Percentiles rank a stretch among this genome's conserved stretches.
Evolutionary conservation across 2,797 vertebrate genomes (phyloP).

Genomic region (Pseudochromis fuscus): DNA sequence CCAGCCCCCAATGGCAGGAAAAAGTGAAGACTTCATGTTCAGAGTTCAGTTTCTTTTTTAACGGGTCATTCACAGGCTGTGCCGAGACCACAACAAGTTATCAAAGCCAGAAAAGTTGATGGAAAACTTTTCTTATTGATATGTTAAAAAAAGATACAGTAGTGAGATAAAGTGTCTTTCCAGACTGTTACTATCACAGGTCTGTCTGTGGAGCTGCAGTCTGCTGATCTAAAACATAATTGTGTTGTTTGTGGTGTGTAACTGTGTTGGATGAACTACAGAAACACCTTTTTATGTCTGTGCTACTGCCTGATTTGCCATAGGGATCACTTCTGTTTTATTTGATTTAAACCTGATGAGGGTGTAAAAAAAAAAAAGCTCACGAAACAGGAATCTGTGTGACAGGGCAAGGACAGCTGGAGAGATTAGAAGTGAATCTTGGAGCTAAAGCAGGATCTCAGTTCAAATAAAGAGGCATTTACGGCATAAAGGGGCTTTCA

Average conservation of each 20-base stretch:
- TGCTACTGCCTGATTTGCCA: conserved; percentile 2
- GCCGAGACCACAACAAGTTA: neutral
- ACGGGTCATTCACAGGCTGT: conserved; percentile 11
- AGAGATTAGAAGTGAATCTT: conserved; percentile 17
- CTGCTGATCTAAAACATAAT: too few relatives aligned
- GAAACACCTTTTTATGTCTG: neutral
- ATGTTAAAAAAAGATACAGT: too few relatives aligned
- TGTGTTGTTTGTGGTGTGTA: neutral
- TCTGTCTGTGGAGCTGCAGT: too few relatives aligned
- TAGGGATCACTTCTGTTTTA: neutral
- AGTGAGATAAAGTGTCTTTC: neutral
- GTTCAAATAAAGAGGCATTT: neutral
- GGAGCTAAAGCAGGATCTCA: neutral
- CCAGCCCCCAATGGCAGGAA: conserved; percentile 13
- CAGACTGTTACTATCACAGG: neutral
- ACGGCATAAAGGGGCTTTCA: neutral
- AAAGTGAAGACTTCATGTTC: conserved; percentile 15
- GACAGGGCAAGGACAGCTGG: neutral
- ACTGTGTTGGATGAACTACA: neutral
- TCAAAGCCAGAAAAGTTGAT: neutral
- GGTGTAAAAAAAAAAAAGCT: neutral
- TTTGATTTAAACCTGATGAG: conserved; percentile 10
- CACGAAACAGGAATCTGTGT: neutral
- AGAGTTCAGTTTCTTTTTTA: neutral
- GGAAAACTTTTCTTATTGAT: too few relatives aligned